These are phyloP conservation scores for Phataginus tetradactyla DNA, from an alignment of 2,797 vertebrate genomes.

Conservation along the genomic window DNA sequence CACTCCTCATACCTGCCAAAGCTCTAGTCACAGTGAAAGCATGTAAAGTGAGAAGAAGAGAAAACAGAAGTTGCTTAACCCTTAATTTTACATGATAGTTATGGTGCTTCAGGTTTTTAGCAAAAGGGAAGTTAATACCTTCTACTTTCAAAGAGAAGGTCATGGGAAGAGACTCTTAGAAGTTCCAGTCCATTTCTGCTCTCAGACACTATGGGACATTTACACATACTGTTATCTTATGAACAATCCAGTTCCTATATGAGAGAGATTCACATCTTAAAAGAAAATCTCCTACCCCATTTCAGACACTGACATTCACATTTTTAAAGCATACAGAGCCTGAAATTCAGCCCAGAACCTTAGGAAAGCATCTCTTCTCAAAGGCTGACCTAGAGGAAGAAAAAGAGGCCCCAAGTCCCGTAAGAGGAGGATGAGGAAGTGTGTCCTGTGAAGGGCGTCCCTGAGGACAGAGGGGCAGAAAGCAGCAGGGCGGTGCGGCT, in stretches of 20 bases:
- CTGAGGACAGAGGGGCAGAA: background rate
- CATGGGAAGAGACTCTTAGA: background rate
- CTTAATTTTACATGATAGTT: background rate
- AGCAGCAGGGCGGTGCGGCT: accelerated
- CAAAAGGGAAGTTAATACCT: background rate
- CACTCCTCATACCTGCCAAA: background rate
- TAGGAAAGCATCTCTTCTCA: background rate
- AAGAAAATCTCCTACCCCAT: background rate
- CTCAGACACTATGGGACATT: background rate
- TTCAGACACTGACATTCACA: background rate
- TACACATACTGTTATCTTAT: background rate
- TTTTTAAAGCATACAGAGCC: background rate
- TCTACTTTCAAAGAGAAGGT: background rate
- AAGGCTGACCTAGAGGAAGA: background rate
- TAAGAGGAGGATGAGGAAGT: accelerated
- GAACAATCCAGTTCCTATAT: background rate
- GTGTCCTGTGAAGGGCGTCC: background rate
- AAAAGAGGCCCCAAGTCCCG: background rate
- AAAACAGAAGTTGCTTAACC: background rate
- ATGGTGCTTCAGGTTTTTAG: background rate
- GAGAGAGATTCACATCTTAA: background rate
- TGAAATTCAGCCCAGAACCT: too few relatives aligned
- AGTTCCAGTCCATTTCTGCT: background rate
- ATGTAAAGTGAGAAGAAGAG: background rate
- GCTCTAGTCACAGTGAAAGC: background rate